phyloP scores from a whole-genome alignment of 2,888 invertebrate genomes.

The Stenodema calcarata region DNA sequence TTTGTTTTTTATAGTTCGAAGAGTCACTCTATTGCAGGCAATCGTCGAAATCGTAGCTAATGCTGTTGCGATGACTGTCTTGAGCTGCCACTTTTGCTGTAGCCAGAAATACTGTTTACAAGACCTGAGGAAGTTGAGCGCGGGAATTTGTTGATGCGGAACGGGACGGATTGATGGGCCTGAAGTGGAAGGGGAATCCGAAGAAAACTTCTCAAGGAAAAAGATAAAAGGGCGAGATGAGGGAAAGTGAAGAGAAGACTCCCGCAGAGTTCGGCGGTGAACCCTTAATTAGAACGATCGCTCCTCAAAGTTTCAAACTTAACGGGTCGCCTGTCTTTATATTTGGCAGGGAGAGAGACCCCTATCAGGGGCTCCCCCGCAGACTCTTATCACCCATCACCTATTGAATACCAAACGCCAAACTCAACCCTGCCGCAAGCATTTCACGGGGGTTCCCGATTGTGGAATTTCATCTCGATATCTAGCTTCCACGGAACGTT shows the following conservation, averaged over 20 bases:
- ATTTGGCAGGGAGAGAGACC: neutral
- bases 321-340: neutral
- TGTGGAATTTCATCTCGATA: neutral
- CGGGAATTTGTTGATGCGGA: neutral
- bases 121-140: neutral
- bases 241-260: neutral
- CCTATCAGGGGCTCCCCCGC: neutral
- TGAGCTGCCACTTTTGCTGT: no score
- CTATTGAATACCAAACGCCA: neutral
- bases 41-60: no score
- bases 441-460: neutral
- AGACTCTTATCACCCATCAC: neutral
- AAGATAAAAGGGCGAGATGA: neutral
- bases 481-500: no score
- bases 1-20: no score
- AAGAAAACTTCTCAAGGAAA: neutral
- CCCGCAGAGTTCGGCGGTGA: neutral
- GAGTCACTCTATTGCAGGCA: no score
- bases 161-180: neutral
- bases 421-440: neutral
- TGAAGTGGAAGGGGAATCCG: neutral
- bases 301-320: neutral
- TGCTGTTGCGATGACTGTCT: no score
- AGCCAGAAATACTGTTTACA: neutral
- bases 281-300: slow-evolving; percentile 14